Evolutionary conservation across 2,797 vertebrate genomes (phyloP).

Genomic region (Centroberyx gerrardi): DNA sequence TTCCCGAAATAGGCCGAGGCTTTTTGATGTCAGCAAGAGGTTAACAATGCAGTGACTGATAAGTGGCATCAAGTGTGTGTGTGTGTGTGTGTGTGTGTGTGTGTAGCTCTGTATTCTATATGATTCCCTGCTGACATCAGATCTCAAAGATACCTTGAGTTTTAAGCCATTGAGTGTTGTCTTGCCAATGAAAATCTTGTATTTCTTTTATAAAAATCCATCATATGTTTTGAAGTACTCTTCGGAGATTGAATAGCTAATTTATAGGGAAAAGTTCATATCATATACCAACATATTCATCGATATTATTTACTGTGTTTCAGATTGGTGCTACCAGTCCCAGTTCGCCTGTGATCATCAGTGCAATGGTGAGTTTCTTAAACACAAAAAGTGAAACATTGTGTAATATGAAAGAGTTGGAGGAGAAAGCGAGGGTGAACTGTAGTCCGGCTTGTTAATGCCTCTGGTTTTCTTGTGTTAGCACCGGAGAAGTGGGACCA

Average conservation of each 20-base stretch:
- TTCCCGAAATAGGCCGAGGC: conserved; percentile 18
- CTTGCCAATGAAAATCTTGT: not conserved
- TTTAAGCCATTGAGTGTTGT: not conserved
- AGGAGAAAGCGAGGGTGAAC: not conserved
- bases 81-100: conserved; percentile 5
- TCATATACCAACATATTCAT: too few relatives aligned
- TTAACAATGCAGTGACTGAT: conserved; percentile 21
- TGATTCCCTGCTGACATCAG: not conserved
- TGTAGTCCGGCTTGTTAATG: not conserved
- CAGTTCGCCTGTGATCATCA: conserved; percentile 75
- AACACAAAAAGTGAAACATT: too few relatives aligned
- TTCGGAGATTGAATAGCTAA: too few relatives aligned
- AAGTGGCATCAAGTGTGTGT: conserved; percentile 9
- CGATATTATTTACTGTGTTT: conserved; percentile 44
- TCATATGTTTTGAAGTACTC: too few relatives aligned
- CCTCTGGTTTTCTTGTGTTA: conserved; percentile 52
- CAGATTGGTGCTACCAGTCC: conserved; percentile 86
- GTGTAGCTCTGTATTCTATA: not conserved
- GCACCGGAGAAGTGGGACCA: conserved; percentile 85
- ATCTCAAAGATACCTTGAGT: not conserved
- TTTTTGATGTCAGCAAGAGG: conserved; percentile 28
- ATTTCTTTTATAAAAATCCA: too few relatives aligned
- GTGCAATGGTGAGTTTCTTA: conserved; percentile 79
- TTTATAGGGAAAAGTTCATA: too few relatives aligned
- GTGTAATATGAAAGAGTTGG: too few relatives aligned